phyloP scores from a whole-genome alignment of 2,113 vertebrate species.

The Pygoscelis adeliae region DNA sequence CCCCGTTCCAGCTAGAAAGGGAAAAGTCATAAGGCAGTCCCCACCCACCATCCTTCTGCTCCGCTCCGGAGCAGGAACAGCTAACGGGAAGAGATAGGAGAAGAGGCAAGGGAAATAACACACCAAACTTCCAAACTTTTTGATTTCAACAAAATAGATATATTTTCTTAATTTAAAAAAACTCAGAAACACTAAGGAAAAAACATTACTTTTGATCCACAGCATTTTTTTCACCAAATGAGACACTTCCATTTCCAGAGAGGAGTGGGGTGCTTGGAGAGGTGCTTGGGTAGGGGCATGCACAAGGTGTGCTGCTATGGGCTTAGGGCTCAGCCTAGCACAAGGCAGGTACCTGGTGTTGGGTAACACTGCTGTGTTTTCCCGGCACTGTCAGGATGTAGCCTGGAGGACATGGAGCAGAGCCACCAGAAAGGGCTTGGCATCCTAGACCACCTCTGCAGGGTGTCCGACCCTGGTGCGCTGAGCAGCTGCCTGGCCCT shows the following conservation, averaged over 20 bases:
- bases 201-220: neutral
- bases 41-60: conserved; percentile 67
- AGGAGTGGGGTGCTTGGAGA: neutral
- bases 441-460: neutral
- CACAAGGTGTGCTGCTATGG: neutral
- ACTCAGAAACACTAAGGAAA: too few relatives aligned
- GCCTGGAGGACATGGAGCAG: neutral
- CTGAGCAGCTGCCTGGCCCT: neutral
- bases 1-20: neutral
- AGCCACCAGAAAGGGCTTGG: accelerated
- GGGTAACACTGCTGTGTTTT: neutral
- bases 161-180: neutral
- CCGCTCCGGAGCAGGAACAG: neutral
- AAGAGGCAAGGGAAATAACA: conserved; percentile 19
- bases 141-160: neutral
- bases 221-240: neutral
- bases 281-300: neutral
- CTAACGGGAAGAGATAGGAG: neutral
- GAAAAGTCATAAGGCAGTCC: conserved; percentile 58
- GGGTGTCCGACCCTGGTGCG: accelerated
- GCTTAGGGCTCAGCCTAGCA: neutral
- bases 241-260: neutral
- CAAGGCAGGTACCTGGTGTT: neutral
- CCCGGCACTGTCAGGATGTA: neutral
- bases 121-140: conserved; percentile 32